Evolutionary conservation across 2,113 vertebrate genomes (phyloP).

Genomic region (Prietella phreatophila): DNA sequence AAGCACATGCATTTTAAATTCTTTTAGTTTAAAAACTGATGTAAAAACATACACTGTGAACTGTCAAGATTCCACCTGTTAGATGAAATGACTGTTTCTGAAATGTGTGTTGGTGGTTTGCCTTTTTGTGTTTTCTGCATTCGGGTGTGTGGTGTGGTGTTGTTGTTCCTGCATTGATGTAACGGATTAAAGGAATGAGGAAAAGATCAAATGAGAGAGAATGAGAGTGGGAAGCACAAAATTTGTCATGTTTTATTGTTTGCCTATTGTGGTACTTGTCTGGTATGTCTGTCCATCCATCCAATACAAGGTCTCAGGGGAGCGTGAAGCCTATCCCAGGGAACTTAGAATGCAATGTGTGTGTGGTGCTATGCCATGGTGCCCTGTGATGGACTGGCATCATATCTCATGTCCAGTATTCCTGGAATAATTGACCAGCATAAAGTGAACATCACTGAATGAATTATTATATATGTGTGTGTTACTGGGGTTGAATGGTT

Average conservation of each 20-base stretch:
- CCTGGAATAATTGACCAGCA: background rate
- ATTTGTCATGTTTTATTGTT: background rate
- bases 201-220: background rate
- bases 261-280: no score
- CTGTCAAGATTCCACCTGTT: background rate
- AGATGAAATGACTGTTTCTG: background rate
- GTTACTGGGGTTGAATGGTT: background rate
- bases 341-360: background rate
- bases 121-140: background rate
- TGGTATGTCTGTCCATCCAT: background rate
- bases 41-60: background rate
- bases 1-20: background rate
- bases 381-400: background rate
- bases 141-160: background rate
- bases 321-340: no score
- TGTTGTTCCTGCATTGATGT: background rate
- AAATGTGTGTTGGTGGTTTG: background rate
- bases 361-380: no score
- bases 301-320: no score
- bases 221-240: background rate
- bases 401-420: background rate
- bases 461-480: slow-evolving; percentile 7
- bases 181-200: background rate
- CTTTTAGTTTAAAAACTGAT: background rate
- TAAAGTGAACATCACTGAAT: background rate